Base-by-base conservation (phyloP, 2,888 invertebrate species). In the Apotomis betuletana region DNA sequence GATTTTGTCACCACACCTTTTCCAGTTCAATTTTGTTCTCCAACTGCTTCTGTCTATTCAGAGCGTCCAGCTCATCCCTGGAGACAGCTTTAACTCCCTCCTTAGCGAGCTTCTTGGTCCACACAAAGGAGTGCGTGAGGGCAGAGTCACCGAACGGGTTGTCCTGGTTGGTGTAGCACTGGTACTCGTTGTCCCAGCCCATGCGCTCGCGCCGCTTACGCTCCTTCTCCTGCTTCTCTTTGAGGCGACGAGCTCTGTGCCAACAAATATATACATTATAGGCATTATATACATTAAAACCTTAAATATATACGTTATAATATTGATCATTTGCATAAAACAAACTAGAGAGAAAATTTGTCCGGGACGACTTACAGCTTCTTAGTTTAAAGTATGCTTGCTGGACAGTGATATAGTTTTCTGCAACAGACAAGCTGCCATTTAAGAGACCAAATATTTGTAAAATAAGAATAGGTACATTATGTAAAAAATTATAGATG, bases 91-190 rank as follows among this genome's bases (percentile, higher is more conserved):
- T 95, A 0, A 98, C 92, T 0, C 99, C 99, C 83, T 99, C 98
- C 81, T 98, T 97, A 72, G 98, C 97, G 62, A 99, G 93, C 87
- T 99, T 99, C 89, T 99, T 99, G 36, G 94, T 94, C 99, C 99
- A 99, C 0, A 99, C 97, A 90, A 99, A 99, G 0, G 98, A 97
- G 49, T 99, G 96, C 5, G 99, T 95, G 54, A 99, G 94, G 81
- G 98, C 98, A 0, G 97, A 97, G 94, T 99, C 99, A 0, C 99
- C 99, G 88, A 99, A 99, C 0, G 99, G 99, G 91, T 99, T 99
- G 88, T 99, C 99, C 67, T 97, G 97, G 88, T 99, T 99, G 0
- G 99, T 99, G 84, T 99, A 99, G 83, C 98, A 98, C 74, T 98
- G 95, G 85, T 98, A 98, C 87, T 99, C 99, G 76, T 97, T 97